These are phyloP conservation scores for Eupithecia exiguata DNA, from an alignment of 2,888 invertebrate species.

Conservation along the genomic window DNA sequence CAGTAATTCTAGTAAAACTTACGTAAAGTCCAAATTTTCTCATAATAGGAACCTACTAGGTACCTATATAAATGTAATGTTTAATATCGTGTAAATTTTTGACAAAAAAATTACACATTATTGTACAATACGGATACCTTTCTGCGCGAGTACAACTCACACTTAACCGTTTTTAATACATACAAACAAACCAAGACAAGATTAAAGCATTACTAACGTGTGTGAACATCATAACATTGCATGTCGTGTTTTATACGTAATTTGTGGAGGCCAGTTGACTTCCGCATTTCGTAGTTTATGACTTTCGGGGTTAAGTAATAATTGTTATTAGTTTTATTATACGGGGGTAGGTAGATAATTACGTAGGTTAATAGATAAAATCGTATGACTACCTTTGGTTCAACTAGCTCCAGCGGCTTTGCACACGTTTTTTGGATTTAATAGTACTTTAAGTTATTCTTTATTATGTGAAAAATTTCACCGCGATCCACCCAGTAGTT, in stretches of 20 bases:
- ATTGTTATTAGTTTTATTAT: background rate
- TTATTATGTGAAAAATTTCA: too few species aligned
- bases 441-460: too few species aligned
- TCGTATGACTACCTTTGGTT: background rate
- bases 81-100: background rate
- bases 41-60: background rate
- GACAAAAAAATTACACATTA: too few species aligned
- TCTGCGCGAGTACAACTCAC: background rate
- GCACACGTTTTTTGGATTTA: too few species aligned
- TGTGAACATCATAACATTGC: conserved; percentile 45
- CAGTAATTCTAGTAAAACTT: background rate
- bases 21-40: background rate
- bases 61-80: background rate
- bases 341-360: background rate
- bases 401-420: background rate
- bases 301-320: conserved; percentile 9
- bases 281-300: conserved; percentile 22
- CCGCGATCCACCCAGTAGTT: too few species aligned
- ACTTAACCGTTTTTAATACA: conserved; percentile 49
- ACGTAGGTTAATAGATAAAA: background rate
- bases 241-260: conserved; percentile 30
- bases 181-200: conserved; percentile 48
- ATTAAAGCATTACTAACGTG: conserved; percentile 56
- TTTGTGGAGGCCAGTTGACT: conserved; percentile 20
- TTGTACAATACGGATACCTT: background rate